phyloP scores from a whole-genome alignment of 2,888 invertebrate genomes.

The Brachylomia viminalis region DNA sequence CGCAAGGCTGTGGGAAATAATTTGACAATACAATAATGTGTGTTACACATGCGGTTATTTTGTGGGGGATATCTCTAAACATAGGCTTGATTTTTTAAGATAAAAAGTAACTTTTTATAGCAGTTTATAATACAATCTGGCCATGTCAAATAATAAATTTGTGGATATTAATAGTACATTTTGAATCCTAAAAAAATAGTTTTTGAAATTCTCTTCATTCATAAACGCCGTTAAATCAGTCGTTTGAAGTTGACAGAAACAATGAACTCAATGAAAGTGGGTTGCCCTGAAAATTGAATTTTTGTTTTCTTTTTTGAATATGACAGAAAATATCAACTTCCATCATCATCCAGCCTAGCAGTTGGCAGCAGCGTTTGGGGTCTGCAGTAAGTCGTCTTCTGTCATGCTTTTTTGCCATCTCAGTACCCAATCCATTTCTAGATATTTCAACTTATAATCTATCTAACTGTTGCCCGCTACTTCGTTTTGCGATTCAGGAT shows the following conservation, averaged over 20 bases:
- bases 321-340: neutral
- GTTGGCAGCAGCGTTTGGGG: fast-evolving
- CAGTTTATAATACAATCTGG: too few relatives aligned
- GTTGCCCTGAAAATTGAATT: too few relatives aligned
- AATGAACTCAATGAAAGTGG: neutral
- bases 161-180: too few relatives aligned
- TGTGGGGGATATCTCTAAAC: constrained; percentile 63
- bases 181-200: too few relatives aligned
- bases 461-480: too few relatives aligned
- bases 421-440: neutral
- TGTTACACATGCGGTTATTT: constrained; percentile 49
- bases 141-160: too few relatives aligned
- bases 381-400: neutral
- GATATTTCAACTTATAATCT: neutral
- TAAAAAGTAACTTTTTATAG: too few relatives aligned
- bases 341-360: too few relatives aligned
- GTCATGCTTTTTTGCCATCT: neutral
- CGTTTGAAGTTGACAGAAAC: too few relatives aligned
- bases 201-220: too few relatives aligned
- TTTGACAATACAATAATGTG: constrained; percentile 74
- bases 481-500: too few relatives aligned
- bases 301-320: too few relatives aligned
- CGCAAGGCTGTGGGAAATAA: constrained; percentile 82
- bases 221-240: neutral
- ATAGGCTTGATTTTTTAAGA: constrained; percentile 36